Base-by-base conservation (phyloP, 2,113 vertebrate species). In the Acanthochromis polyacanthus region DNA sequence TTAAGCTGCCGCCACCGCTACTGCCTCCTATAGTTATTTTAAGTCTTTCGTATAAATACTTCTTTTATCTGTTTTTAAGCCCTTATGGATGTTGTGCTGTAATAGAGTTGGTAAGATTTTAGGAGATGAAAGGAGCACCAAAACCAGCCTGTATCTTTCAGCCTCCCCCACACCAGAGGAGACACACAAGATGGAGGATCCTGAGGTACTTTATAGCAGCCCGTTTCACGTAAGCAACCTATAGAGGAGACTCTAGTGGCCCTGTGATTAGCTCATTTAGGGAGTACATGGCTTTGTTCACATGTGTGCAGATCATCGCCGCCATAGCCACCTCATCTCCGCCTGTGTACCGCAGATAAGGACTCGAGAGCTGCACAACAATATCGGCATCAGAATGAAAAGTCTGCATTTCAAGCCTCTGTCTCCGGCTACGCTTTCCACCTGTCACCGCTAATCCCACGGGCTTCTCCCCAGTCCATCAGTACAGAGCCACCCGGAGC, bases 101-200 rank as follows among this genome's bases (percentile, higher is more conserved):
- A 74, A 87, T 93, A 89, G 87, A 92, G 88, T 78, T 90, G 82
- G 85, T 93, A 90, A 93, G 86, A 84, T 87, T 80, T 63, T 78
- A 78, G 69, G 87, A 81, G 79, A 89, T 92, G 88, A 89, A 90
- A 90, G 69, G 80, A 88, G 78, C 38, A 86, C 71, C 91, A 91
- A 92, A 92, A 83, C 83, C 67, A 73, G 81, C 88, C 92, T 94
- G 85, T 94, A 92, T 95, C 89, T 95, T 95, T 92, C 94, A 95
- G 93, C 93, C 85, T 69, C 64, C 77, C 70, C 83, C 57, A 68
- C 85, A 66, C 72, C 89, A 68, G 91, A 93, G 87, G 84, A 93
- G 91, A 90, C 86, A 88, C 89, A 93, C 88, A 86, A 88, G 85
- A 88, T 88, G 89, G 91, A 89, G 90, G 90, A 94, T 78, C 86